Percentiles rank a stretch among this genome's conserved stretches.
Evolutionary conservation across 1,140 invertebrate species (phyloP).

Genomic region (Calosoma granatense): DNA sequence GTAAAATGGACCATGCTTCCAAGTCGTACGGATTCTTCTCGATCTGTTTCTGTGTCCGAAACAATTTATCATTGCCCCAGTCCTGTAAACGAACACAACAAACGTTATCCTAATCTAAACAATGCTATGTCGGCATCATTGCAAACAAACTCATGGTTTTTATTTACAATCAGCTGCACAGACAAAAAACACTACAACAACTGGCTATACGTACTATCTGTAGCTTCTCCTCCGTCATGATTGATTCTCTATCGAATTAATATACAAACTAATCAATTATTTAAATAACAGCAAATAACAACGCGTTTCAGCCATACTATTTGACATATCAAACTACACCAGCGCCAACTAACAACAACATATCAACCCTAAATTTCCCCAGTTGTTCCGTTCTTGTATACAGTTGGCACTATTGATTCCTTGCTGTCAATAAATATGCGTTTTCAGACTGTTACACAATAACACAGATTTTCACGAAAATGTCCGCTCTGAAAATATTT

Average conservation of each 20-base stretch:
- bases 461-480: not conserved
- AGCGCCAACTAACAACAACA: too few species aligned
- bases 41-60: constrained; percentile 66
- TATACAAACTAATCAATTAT: not conserved
- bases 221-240: not conserved
- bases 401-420: too few species aligned
- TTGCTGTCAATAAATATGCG: too few species aligned
- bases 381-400: too few species aligned
- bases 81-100: constrained; percentile 47
- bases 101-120: too few species aligned
- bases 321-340: not conserved
- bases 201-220: not conserved
- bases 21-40: constrained; percentile 84
- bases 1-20: constrained; percentile 92
- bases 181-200: too few species aligned
- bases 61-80: constrained; percentile 76
- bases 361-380: too few species aligned
- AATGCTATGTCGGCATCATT: too few species aligned
- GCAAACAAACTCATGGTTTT: too few species aligned
- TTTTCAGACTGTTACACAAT: not conserved
- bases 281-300: not conserved
- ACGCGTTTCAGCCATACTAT: not conserved
- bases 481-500: constrained; percentile 13
- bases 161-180: too few species aligned
- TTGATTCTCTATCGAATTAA: not conserved